Evolutionary conservation across 2,888 invertebrate species (phyloP).

Genomic region (Acrobasis repandana): DNA sequence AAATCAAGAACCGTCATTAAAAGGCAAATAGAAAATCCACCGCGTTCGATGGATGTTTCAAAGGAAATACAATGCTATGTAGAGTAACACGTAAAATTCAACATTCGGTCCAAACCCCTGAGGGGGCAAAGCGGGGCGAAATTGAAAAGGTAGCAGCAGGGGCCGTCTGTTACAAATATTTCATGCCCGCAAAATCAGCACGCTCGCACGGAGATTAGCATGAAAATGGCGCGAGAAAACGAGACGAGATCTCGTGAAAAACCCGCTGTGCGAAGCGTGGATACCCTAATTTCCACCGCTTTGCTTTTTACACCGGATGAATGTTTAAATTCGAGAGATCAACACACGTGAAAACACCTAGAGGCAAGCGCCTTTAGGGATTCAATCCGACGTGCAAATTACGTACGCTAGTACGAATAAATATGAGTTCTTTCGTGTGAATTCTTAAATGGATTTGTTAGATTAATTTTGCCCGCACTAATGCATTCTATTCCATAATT

Average conservation of each 20-base stretch:
- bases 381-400: constrained; percentile 28
- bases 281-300: constrained; percentile 52
- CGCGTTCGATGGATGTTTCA: constrained; percentile 16
- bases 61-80: constrained; percentile 28
- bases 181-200: constrained; percentile 68
- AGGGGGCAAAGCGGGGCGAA: constrained; percentile 49
- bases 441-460: constrained; percentile 1
- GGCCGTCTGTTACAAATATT: constrained; percentile 65
- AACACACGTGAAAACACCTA: constrained; percentile 45
- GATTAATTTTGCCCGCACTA: background rate
- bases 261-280: constrained; percentile 32
- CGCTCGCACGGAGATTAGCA: constrained; percentile 65
- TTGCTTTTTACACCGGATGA: constrained; percentile 50
- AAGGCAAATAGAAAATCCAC: constrained; percentile 35
- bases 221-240: constrained; percentile 68
- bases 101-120: constrained; percentile 57
- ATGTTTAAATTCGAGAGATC: constrained; percentile 52
- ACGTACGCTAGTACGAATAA: constrained; percentile 7
- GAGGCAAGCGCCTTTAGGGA: constrained; percentile 27
- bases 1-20: constrained; percentile 27
- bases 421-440: background rate
- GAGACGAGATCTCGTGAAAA: constrained; percentile 52
- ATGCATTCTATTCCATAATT: constrained; percentile 1
- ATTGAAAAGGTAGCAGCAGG: constrained; percentile 65
- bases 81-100: constrained; percentile 56